These are phyloP conservation scores for Dendrocopos noguchii DNA, from an alignment of 2,113 vertebrate species.

Conservation along the genomic window DNA sequence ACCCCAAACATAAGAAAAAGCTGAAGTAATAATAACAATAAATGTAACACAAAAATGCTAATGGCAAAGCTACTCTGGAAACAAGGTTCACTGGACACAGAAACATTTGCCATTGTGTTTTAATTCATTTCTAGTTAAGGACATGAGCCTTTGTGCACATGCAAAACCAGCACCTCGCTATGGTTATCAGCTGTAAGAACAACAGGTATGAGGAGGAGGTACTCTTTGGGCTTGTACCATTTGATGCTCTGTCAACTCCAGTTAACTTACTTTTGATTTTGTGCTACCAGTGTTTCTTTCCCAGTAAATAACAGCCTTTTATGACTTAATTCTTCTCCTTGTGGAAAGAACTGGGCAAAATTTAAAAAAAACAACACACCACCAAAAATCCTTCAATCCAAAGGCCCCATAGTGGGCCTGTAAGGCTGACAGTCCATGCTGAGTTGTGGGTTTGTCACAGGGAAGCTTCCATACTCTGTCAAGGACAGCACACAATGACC, in stretches of 20 bases:
- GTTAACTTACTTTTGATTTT: background rate
- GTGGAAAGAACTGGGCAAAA: background rate
- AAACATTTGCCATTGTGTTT: background rate
- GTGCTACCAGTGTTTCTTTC: background rate
- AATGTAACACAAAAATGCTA: background rate
- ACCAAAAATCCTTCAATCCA: background rate
- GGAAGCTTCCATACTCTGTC: background rate
- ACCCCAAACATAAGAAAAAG: background rate
- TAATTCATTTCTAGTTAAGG: background rate
- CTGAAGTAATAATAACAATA: background rate
- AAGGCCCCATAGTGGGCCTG: background rate
- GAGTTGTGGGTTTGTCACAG: background rate
- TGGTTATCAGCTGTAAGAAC: background rate
- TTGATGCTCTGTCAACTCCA: background rate
- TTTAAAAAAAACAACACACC: background rate
- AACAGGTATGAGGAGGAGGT: background rate
- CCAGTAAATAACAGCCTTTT: background rate
- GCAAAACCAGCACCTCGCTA: background rate
- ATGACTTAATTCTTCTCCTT: background rate
- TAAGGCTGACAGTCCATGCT: background rate
- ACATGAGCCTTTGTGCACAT: background rate
- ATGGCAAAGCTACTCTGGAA: background rate
- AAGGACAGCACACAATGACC: background rate
- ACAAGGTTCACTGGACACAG: background rate
- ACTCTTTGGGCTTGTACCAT: background rate